Base-by-base conservation (phyloP, 1,140 invertebrate genomes). In the Meloidogyne floridensis region DNA sequence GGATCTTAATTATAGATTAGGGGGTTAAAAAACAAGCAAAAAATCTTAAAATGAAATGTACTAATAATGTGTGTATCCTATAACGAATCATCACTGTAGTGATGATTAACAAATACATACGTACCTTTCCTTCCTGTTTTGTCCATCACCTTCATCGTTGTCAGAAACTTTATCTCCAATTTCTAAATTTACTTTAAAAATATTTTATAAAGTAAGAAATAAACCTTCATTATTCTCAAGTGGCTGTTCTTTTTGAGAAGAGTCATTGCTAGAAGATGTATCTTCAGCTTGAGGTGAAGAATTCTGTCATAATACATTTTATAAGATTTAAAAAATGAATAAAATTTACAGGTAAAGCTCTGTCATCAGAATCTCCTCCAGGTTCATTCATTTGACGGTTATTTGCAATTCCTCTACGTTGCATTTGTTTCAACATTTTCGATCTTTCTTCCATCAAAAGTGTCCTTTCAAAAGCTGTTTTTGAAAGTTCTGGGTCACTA, bases 361-460 rank as follows among this genome's bases (percentile, higher is more conserved):
- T 20, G 59, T 82, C 77, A 13, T 74, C 47, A 59, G 51, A 13
- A 53, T 80, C 71, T 54, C 56, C 65, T 59, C 72, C 79, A 18
- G 72, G 7, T 65, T 83, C 83, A 13, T 32, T 42, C 81, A 73
- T 82, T 5, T 70, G 77, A 32, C 51, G n/a, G 13, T 20, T 59
- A 42, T 32, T 32, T 32, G n/a, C 9, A 20, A 96, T 91, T 80
- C 94, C 92, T 32, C 65, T 69, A 9, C 81, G 53, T 18, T 82
- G 56, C 75, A 87, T 73, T 65, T 88, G 75, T 71, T 83, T 85
- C 75, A 99, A 91, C 94, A 99, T 97, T 92, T 98, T 95, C 90
- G 95, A 97, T 80, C 98, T 93, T 92, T 99, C 97, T 91, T 99
- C 97, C 97, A 99, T 98, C 93, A 98, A 94, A 80, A 99, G 91